Percentiles rank a stretch among this genome's conserved stretches.
These are phyloP conservation scores for Catharus ustulatus DNA, from an alignment of 2,797 vertebrate genomes.

Conservation along the genomic window DNA sequence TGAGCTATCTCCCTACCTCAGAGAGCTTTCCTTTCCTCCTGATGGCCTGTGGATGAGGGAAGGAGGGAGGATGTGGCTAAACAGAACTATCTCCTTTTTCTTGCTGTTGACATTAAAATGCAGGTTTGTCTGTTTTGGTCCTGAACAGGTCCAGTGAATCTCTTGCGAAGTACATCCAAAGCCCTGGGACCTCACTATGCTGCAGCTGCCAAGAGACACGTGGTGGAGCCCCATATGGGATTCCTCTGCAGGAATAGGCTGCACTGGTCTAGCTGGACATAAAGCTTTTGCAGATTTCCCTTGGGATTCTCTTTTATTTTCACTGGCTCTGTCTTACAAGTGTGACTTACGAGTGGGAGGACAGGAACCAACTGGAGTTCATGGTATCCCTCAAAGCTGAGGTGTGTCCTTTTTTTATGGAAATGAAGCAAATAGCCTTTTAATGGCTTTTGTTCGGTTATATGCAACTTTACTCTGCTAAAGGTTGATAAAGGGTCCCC, in stretches of 20 bases:
- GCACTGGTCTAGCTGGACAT: not conserved
- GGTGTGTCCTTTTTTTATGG: not conserved
- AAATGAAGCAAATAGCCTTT: not conserved
- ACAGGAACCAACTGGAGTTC: not conserved
- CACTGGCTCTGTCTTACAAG: not conserved
- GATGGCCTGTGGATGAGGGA: not conserved
- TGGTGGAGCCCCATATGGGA: not conserved
- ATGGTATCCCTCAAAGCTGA: not conserved
- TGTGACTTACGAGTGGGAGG: not conserved
- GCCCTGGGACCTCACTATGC: not conserved
- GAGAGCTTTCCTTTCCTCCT: not conserved
- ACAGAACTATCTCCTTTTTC: not conserved
- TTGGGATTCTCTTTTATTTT: not conserved
- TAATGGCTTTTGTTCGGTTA: slow-evolving; percentile 3
- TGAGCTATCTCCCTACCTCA: not conserved
- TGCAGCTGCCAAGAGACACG: not conserved
- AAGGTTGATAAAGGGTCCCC: not conserved
- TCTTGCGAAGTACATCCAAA: not conserved
- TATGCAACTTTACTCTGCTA: not conserved
- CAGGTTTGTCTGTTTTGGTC: not conserved
- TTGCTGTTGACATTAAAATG: not conserved
- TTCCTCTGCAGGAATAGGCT: not conserved
- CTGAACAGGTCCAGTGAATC: not conserved
- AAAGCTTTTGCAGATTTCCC: not conserved
- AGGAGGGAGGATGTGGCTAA: not conserved